Percentiles rank a stretch among this genome's conserved stretches.
Evolutionary conservation across 2,113 vertebrate species (phyloP).

Genomic region (Bubo bubo): DNA sequence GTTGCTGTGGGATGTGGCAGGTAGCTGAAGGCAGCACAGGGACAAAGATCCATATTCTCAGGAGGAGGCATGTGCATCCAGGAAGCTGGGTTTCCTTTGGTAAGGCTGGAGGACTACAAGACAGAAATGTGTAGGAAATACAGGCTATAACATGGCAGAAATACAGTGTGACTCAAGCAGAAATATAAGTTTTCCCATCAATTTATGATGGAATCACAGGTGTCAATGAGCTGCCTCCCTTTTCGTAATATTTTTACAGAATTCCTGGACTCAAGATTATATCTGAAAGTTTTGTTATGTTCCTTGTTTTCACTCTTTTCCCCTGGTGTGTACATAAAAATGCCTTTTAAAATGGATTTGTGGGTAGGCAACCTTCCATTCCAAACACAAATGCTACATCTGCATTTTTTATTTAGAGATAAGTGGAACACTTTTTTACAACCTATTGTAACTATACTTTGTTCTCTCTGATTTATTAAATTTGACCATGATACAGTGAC

Average conservation of each 20-base stretch:
- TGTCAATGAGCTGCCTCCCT: neutral
- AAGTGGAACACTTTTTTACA: constrained; percentile 7
- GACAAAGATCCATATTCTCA: neutral
- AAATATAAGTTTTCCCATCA: neutral
- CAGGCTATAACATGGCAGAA: neutral
- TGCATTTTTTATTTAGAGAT: constrained; percentile 31
- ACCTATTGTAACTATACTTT: neutral
- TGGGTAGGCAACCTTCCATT: constrained; percentile 16
- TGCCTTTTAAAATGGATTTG: neutral
- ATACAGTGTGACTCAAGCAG: neutral
- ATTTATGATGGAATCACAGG: neutral
- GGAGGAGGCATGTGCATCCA: neutral
- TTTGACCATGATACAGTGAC: neutral
- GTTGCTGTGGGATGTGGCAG: neutral
- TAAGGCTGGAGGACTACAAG: neutral
- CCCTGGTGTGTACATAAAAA: constrained; percentile 4
- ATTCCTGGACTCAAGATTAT: neutral
- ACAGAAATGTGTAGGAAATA: neutral
- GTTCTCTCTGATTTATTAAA: neutral
- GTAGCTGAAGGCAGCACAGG: neutral
- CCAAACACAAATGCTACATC: constrained; percentile 17
- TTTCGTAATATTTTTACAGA: neutral
- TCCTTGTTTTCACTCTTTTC: constrained; percentile 9
- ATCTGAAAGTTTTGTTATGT: neutral
- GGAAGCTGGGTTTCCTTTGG: neutral